Percentiles rank a stretch among this genome's conserved stretches.
phyloP scores from a whole-genome alignment of 2,113 vertebrate genomes.

The Physeter macrocephalus region DNA sequence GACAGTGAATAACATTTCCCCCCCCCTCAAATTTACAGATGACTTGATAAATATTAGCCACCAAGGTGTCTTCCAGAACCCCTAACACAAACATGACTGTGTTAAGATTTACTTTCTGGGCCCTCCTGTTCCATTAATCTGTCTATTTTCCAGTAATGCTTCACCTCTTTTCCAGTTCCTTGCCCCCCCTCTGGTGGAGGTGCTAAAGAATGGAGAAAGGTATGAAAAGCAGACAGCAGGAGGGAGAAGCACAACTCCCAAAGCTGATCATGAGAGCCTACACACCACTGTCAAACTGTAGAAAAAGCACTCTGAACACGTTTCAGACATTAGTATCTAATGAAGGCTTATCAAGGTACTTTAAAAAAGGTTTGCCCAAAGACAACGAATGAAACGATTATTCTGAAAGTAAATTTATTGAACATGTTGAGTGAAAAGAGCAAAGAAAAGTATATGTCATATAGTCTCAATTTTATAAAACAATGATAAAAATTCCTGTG shows the following conservation, averaged over 20 bases:
- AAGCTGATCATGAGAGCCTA: not conserved
- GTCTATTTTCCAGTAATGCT: not conserved
- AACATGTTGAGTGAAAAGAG: not conserved
- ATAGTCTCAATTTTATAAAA: not conserved
- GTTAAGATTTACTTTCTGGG: not conserved
- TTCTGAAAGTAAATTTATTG: not conserved
- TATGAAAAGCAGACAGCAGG: not conserved
- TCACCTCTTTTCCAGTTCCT: slow-evolving; percentile 10
- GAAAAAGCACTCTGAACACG: not conserved
- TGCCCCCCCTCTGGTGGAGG: not conserved
- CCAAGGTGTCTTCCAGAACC: not conserved
- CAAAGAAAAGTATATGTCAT: not conserved
- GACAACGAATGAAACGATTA: not conserved
- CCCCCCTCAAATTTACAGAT: not conserved
- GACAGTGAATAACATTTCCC: not conserved
- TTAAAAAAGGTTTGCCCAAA: not conserved
- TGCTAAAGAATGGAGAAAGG: not conserved
- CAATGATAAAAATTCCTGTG: not conserved
- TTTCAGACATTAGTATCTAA: not conserved
- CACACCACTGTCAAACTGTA: not conserved
- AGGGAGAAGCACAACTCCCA: not conserved
- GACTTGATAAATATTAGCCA: not conserved
- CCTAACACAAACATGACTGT: not conserved
- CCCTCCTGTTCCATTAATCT: not conserved
- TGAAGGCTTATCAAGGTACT: not conserved